Evolutionary conservation across 2,888 invertebrate genomes (phyloP).

Genomic region (Trissolcus brochymenae): DNA sequence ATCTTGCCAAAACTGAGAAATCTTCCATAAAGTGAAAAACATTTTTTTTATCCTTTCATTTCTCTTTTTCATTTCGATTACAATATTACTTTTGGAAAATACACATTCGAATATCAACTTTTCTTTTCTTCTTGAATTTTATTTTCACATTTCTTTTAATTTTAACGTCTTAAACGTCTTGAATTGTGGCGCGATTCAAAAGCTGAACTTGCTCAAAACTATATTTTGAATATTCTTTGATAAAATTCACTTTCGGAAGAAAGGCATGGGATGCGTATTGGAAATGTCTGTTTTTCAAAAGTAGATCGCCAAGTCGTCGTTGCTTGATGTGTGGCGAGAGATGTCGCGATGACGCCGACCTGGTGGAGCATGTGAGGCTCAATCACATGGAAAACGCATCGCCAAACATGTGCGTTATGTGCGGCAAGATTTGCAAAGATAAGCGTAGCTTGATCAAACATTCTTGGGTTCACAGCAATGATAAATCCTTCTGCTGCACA

Average conservation of each 20-base stretch:
- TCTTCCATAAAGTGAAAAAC: constrained; percentile 31
- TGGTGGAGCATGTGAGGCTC: constrained; percentile 81
- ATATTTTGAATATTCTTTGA: constrained; percentile 2
- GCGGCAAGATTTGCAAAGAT: constrained; percentile 84
- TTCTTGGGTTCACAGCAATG: constrained; percentile 83
- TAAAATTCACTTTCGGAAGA: constrained; percentile 46
- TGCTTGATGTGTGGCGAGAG: constrained; percentile 83
- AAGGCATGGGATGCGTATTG: constrained; percentile 48
- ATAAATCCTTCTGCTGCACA: constrained; percentile 81
- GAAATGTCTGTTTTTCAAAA: constrained; percentile 59
- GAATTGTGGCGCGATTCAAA: not conserved
- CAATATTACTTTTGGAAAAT: constrained; percentile 39
- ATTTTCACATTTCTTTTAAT: constrained; percentile 4
- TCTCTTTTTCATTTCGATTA: not conserved
- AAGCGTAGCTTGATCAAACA: constrained; percentile 82
- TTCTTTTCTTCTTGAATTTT: constrained; percentile 3
- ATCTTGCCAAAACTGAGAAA: constrained; percentile 8
- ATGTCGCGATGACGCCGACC: constrained; percentile 80
- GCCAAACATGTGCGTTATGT: constrained; percentile 82
- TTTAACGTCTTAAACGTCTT: not conserved
- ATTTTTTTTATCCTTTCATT: constrained; percentile 4
- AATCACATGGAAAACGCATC: constrained; percentile 81
- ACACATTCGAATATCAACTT: constrained; percentile 23
- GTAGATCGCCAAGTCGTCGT: constrained; percentile 75
- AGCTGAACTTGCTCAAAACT: not conserved